Evolutionary conservation across 1,140 invertebrate species (phyloP).

Genomic region (Triops cancriformis): DNA sequence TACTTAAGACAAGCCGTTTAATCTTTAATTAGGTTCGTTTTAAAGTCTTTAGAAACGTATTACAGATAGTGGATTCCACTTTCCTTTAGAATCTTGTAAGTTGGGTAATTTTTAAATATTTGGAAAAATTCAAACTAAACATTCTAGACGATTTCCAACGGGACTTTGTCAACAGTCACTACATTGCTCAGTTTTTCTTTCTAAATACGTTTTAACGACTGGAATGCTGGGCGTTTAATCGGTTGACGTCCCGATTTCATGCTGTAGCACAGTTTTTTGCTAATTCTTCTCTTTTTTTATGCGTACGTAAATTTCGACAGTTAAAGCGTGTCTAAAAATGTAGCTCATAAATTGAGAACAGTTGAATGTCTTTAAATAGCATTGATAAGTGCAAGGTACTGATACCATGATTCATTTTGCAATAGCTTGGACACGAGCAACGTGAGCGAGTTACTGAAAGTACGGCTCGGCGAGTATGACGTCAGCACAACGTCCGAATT

Average conservation of each 20-base stretch:
- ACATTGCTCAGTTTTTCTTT: conserved; percentile 14
- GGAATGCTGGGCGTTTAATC: no score
- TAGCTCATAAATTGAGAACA: not conserved
- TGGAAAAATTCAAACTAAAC: not conserved
- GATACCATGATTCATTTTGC: not conserved
- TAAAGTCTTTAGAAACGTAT: no score
- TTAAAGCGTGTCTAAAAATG: not conserved
- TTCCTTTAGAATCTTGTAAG: no score
- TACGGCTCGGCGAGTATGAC: conserved; percentile 46
- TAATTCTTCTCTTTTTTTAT: conserved; percentile 19
- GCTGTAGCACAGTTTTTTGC: conserved; percentile 18
- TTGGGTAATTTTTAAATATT: not conserved
- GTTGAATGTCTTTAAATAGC: not conserved
- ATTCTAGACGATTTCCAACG: not conserved
- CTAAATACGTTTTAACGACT: no score
- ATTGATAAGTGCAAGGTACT: not conserved
- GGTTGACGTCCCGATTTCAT: no score
- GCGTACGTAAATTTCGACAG: not conserved
- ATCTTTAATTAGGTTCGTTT: no score
- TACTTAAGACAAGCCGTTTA: no score
- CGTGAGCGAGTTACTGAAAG: conserved; percentile 36
- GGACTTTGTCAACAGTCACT: no score
- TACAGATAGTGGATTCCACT: no score
- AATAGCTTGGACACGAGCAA: conserved; percentile 26
- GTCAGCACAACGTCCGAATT: conserved; percentile 36